phyloP scores from a whole-genome alignment of 2,113 vertebrate species.

The human region GRCh38 chr14:95385501-95386000 shows the following conservation, averaged over 20 bases:
- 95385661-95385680: not conserved
- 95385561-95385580: not conserved
- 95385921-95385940: not conserved
- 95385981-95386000: not conserved
- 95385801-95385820: not conserved
- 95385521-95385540: not conserved
- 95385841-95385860: not conserved
- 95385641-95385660: not conserved
- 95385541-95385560: not conserved
- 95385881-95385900: not conserved
- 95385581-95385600: not conserved
- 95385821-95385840: not conserved
- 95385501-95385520: not conserved
- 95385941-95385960: not conserved
- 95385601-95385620: not conserved
- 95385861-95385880: not conserved
- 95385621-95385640: not conserved
- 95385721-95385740: not conserved
- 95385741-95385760: not conserved
- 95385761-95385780: not conserved
- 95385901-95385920: not conserved
- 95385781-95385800: not conserved
- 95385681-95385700: not conserved
- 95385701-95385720: not conserved
- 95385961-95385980: not conserved